Base-by-base conservation (phyloP, 2,888 invertebrate genomes). In the Drosophila maculinotata region DNA sequence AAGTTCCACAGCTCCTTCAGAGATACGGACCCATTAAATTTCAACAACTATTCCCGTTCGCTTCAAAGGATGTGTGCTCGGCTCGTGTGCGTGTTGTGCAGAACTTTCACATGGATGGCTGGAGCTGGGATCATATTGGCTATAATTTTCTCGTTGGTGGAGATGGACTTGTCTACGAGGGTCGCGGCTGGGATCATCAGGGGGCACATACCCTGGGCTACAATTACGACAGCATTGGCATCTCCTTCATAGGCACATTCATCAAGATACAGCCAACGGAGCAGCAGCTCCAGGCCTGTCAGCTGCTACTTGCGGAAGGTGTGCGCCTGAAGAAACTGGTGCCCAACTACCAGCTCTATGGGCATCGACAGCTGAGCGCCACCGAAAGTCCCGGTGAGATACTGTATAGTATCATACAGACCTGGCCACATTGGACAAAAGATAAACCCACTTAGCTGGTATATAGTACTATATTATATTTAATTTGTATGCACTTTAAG, bases 141-240 rank as follows among this genome's bases (percentile, higher is more conserved):
- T 96, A 96, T 90, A 97, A 95, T 89, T 97, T 96, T 79, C 90
- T 97, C 4, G 93, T 97, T 1, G 96, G 96, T 0, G 96, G 95
- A 9, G 95, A 96, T 80, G 96, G 96, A 0, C 92, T 93, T 0
- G 94, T 94, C 0, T 96, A 95, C 89, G 93, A 93, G 73, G 96
- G 95, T 0, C 93, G 96, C 5, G 95, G 95, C 0, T 97, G 96
- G 96, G 93, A 94, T 69, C 88, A 89, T 51, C 92, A 94, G 47
- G 96, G 96, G 0, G 94, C 96, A 0, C 96, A 96, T 82, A 94
- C 95, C 0, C 92, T 93, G 45, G 93, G 94, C 30, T 95, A 93
- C 84, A 96, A 96, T 88, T 85, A 75, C 2, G 92, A 91, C 58
- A 95, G 95, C 86, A 93, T 96, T 25, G 95, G 95, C 0, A 94